Evolutionary conservation across 2,797 vertebrate genomes (phyloP).

Genomic region (Mareca penelope): DNA sequence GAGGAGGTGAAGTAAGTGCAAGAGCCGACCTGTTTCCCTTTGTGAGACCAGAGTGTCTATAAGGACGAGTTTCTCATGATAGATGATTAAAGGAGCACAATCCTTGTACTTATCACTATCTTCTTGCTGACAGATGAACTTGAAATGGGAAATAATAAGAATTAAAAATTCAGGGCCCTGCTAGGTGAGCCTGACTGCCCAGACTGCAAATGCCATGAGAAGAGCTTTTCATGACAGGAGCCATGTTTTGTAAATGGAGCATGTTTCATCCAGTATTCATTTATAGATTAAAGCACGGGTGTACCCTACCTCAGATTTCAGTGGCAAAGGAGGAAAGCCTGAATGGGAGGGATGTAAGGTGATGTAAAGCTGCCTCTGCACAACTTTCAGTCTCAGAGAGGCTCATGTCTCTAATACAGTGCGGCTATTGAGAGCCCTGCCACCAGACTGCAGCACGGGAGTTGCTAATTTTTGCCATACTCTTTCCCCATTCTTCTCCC

Average conservation of each 20-base stretch:
- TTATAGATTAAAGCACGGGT: background rate
- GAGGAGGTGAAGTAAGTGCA: background rate
- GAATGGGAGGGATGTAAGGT: background rate
- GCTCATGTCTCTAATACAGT: background rate
- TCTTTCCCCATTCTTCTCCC: background rate
- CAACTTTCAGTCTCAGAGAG: background rate
- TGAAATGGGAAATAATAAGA: slow-evolving; percentile 9
- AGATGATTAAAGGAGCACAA: background rate
- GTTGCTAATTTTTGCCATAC: background rate
- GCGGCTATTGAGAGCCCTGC: background rate
- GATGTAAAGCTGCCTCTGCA: background rate
- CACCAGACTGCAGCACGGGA: background rate
- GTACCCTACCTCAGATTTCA: background rate
- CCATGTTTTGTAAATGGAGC: background rate
- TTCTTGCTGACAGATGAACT: slow-evolving; percentile 42
- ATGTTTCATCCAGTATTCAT: background rate
- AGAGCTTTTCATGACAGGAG: slow-evolving; percentile 24
- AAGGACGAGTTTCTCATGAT: background rate
- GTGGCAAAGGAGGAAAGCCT: background rate
- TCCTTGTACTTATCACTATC: background rate
- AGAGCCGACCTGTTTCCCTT: background rate
- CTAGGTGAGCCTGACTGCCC: background rate
- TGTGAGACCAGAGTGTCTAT: background rate
- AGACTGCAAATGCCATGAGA: background rate
- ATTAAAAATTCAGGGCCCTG: background rate